Base-by-base conservation (phyloP, 2,797 vertebrate genomes). In the Sebastes minor region DNA sequence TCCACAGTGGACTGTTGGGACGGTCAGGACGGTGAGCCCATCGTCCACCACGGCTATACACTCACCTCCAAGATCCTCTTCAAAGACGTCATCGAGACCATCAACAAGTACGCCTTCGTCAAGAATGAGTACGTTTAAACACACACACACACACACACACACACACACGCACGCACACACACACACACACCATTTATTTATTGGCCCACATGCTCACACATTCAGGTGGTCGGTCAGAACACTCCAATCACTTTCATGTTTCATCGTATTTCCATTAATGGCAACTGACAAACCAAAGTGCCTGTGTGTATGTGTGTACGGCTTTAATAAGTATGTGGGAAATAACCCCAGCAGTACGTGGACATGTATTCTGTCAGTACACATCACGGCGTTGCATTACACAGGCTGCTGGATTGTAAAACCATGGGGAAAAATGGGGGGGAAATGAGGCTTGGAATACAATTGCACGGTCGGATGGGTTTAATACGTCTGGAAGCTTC, bases 21-120 rank as follows among this genome's bases (percentile, higher is more conserved):
- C 0, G 98, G 99, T 49, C 98, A 97, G 0, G 99, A 99, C 0
- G 97, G 98, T 2, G 99, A 99, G 73, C 99, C 99, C 1, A 98
- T 99, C 0, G 98, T 99, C 60, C 98, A 99, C 90, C 99, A 99
- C 0, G 99, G 98, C 76, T 99, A 99, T 91, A 99, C 99, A 0
- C 91, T 99, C 84, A 99, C 99, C 76, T 99, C 99, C 89, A 99
- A 99, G 95, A 99, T 99, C 90, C 97, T 99, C 81, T 99, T 99
- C 91, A 99, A 95, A 91, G 99, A 99, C 0, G 98, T 99, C 76
- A 96, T 99, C 1, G 99, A 99, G 91, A 98, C 98, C 68, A 98
- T 99, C 96, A 99, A 99, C 96, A 99, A 98, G 91, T 97, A 99
- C 0, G 97, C 98, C 89, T 99, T 99, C 80, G 82, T 96, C 92